These are phyloP conservation scores for Troglohyphantes excavatus DNA, from an alignment of 2,888 invertebrate genomes.

Conservation along the genomic window DNA sequence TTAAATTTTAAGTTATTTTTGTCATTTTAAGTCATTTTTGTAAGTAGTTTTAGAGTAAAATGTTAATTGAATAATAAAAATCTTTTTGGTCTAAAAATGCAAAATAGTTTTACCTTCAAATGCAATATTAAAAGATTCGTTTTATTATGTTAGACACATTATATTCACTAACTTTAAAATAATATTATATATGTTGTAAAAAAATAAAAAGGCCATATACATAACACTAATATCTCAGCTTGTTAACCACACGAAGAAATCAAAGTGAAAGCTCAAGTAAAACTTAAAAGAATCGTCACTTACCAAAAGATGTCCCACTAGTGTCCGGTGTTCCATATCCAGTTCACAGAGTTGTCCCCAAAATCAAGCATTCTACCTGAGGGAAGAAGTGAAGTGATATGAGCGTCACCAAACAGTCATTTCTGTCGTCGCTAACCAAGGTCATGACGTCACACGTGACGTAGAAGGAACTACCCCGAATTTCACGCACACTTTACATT, in stretches of 20 bases:
- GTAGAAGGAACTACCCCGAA: constrained; percentile 56
- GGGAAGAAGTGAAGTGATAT: constrained; percentile 21
- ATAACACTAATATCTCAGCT: too few relatives aligned
- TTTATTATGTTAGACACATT: too few relatives aligned
- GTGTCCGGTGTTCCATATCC: constrained; percentile 46
- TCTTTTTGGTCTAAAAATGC: too few relatives aligned
- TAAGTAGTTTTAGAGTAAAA: too few relatives aligned
- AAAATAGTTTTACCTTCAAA: too few relatives aligned
- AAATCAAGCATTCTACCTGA: constrained; percentile 62
- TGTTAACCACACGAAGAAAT: neutral
- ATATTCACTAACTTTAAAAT: too few relatives aligned
- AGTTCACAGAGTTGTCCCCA: constrained; percentile 24
- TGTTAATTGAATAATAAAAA: too few relatives aligned
- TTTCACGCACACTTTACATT: constrained; percentile 9
- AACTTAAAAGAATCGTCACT: constrained; percentile 15
- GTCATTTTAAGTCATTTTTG: too few relatives aligned
- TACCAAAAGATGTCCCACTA: constrained; percentile 34
- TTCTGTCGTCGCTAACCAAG: constrained; percentile 40
- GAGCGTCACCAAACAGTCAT: constrained; percentile 42
- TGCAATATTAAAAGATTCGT: too few relatives aligned
- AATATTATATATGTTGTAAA: too few relatives aligned
- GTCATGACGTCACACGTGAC: constrained; percentile 71
- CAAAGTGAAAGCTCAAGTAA: constrained; percentile 7
- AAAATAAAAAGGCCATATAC: too few relatives aligned
- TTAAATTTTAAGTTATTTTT: too few relatives aligned